A percentile compares a stretch with the other conserved stretches of the same genome.
Conservation (phyloP, 2,797 vertebrate species). For the Heliangelus exortis region DNA sequence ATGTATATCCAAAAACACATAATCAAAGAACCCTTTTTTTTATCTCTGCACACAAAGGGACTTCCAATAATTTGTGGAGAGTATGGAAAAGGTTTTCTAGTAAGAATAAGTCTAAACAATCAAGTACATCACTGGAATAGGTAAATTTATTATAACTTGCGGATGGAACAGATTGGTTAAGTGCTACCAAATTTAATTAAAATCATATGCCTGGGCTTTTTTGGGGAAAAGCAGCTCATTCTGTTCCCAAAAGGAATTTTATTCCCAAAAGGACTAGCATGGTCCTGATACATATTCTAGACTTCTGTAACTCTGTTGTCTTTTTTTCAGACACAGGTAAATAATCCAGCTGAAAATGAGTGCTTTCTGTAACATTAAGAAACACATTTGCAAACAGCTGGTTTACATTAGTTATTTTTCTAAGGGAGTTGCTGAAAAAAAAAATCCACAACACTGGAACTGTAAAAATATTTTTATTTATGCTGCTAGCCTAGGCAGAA, state of each 20-base stretch:
- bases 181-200: conserved; percentile 72
- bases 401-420: background rate
- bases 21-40: too few species aligned
- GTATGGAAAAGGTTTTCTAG: background rate
- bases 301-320: background rate
- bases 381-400: background rate
- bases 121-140: background rate
- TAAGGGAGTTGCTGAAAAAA: background rate
- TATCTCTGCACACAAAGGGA: background rate
- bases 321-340: background rate
- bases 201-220: conserved; percentile 25
- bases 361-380: background rate
- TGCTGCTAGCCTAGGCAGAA: background rate
- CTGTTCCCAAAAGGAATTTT: too few species aligned
- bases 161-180: background rate
- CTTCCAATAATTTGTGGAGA: background rate
- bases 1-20: too few species aligned
- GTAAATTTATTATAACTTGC: background rate
- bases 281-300: background rate
- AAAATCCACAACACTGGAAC: background rate
- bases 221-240: conserved; percentile 74
- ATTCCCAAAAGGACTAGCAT: background rate
- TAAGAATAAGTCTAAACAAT: background rate
- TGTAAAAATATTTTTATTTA: background rate
- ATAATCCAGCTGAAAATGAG: background rate